These are phyloP conservation scores for Amphiura filiformis DNA, from an alignment of 35 echinoderm and acorn worm species.

Conservation along the genomic window DNA sequence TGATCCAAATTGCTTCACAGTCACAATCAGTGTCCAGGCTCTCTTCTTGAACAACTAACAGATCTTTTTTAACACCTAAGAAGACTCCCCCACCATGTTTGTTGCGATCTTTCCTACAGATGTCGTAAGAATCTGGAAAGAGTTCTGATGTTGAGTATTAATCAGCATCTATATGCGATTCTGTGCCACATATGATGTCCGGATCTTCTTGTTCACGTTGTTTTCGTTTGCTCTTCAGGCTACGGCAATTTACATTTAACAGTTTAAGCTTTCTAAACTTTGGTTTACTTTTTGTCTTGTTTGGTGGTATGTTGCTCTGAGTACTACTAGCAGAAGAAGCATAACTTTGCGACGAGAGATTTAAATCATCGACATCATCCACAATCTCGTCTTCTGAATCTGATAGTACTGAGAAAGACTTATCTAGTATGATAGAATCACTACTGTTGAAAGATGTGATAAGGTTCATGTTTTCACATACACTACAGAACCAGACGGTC, in stretches of 20 bases:
- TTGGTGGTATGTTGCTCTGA: not conserved
- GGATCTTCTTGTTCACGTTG: slow-evolving; percentile 23
- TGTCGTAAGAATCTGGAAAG: not conserved
- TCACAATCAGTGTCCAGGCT: slow-evolving; percentile 8
- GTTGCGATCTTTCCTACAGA: slow-evolving; percentile 11
- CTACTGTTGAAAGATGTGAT: not conserved
- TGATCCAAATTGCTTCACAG: slow-evolving; percentile 18
- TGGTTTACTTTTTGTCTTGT: not conserved
- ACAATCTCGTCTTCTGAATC: not conserved
- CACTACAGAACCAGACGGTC: slow-evolving; percentile 12
- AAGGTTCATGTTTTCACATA: not conserved
- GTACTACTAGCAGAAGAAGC: too few relatives aligned
- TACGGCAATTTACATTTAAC: not conserved
- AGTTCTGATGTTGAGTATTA: not conserved
- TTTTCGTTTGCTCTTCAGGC: slow-evolving; percentile 29
- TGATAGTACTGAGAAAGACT: slow-evolving; percentile 2
- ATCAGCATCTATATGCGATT: not conserved
- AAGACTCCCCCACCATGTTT: not conserved
- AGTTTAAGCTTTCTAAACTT: not conserved
- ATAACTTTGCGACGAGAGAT: not conserved
- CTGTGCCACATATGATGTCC: slow-evolving; percentile 13
- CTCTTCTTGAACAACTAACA: not conserved
- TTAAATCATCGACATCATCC: not conserved
- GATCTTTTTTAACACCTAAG: slow-evolving; percentile 7
- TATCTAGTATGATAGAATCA: not conserved